phyloP scores from a whole-genome alignment of 2,113 vertebrate species.

The Platanista minor region DNA sequence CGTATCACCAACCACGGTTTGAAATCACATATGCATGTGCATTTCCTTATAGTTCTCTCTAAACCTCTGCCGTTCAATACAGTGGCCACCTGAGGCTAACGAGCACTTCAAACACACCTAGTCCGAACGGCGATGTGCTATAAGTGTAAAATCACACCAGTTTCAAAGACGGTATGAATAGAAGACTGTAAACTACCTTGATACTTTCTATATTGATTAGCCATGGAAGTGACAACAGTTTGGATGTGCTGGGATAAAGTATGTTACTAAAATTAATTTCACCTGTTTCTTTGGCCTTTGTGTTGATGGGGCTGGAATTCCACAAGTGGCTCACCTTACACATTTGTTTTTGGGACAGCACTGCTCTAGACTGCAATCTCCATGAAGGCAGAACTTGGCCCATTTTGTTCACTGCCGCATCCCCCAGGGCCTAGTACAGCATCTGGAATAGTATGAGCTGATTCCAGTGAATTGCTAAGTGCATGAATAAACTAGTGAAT shows the following conservation, averaged over 20 bases:
- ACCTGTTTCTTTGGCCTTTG: background rate
- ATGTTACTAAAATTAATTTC: background rate
- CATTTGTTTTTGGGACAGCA: rapidly evolving
- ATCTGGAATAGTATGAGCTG: background rate
- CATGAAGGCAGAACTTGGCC: background rate
- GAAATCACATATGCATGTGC: rapidly evolving
- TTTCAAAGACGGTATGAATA: background rate
- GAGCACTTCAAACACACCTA: background rate
- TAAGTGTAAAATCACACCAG: background rate
- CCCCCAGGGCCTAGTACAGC: background rate
- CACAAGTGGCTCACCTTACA: rapidly evolving
- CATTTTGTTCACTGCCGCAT: background rate
- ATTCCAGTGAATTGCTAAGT: too few species aligned
- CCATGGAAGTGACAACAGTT: background rate
- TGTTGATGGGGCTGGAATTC: background rate
- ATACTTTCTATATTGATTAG: background rate
- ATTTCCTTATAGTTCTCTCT: background rate
- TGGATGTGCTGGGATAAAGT: background rate
- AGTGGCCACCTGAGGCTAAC: background rate
- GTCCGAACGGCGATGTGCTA: too few species aligned
- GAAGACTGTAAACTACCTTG: background rate
- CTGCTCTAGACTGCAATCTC: too few species aligned
- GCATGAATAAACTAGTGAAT: background rate
- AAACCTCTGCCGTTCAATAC: background rate
- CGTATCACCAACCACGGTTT: background rate